Conservation (phyloP, 2,888 invertebrate genomes). For the Dioctria linearis region DNA sequence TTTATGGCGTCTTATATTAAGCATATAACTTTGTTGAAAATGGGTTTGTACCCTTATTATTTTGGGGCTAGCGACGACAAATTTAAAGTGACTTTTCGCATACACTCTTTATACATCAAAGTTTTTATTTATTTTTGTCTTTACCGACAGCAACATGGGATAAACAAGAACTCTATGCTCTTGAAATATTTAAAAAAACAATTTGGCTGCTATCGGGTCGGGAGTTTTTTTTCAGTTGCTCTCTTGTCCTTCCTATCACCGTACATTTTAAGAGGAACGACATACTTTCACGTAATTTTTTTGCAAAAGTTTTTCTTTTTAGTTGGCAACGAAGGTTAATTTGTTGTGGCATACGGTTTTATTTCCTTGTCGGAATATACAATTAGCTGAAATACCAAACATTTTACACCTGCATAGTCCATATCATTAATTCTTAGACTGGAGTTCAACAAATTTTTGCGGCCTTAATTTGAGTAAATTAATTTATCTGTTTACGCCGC, state of each 20-base stretch:
- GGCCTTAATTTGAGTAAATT: too few relatives aligned
- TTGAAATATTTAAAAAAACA: constrained; percentile 31
- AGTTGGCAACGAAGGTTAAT: not conserved
- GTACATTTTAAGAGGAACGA: too few relatives aligned
- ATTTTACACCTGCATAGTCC: too few relatives aligned
- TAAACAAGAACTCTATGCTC: not conserved
- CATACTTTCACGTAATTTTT: too few relatives aligned
- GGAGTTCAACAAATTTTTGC: too few relatives aligned
- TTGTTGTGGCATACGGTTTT: not conserved
- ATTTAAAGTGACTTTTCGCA: not conserved
- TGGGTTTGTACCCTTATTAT: not conserved
- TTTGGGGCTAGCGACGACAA: not conserved
- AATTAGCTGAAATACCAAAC: constrained; percentile 22
- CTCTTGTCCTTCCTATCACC: too few relatives aligned
- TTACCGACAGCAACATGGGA: not conserved
- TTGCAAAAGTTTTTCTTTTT: too few relatives aligned
- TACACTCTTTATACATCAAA: not conserved
- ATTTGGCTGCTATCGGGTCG: not conserved
- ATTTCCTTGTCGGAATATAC: constrained; percentile 1
- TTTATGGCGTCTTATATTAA: not conserved
- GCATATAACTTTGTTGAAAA: constrained; percentile 10
- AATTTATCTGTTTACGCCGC: too few relatives aligned
- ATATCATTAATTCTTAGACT: too few relatives aligned
- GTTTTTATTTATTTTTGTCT: not conserved
- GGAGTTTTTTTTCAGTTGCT: not conserved